Conservation (phyloP, 2,888 invertebrate genomes). For the Linnaemya tessellans region DNA sequence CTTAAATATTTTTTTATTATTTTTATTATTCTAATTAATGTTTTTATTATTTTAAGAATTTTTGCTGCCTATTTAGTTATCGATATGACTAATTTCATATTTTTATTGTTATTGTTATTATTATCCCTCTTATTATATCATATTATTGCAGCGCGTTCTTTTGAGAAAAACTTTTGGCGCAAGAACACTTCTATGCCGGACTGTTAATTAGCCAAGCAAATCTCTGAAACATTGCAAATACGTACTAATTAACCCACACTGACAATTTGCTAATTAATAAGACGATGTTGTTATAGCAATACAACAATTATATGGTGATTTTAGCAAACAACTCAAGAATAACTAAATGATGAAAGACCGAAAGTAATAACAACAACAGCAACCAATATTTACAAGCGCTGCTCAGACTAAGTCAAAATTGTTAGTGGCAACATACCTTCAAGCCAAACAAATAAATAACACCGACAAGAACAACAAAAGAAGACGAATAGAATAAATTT, state of each 20-base stretch:
- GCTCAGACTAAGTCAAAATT: slow-evolving; percentile 7
- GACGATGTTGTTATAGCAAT: slow-evolving; percentile 42
- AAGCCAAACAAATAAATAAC: slow-evolving; percentile 20
- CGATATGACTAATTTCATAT: no score
- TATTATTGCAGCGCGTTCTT: no score
- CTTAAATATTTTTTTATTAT: no score
- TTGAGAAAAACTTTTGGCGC: not conserved
- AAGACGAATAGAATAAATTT: slow-evolving; percentile 14
- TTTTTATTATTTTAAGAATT: no score
- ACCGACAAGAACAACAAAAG: slow-evolving; percentile 24
- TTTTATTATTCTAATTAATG: no score
- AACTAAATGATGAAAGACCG: slow-evolving; percentile 39
- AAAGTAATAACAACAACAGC: slow-evolving; percentile 25
- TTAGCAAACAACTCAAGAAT: slow-evolving; percentile 40
- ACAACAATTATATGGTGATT: slow-evolving; percentile 61
- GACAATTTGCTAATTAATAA: slow-evolving; percentile 1
- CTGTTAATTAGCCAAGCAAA: slow-evolving; percentile 3
- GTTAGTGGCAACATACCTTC: slow-evolving; percentile 19
- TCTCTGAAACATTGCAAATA: not conserved
- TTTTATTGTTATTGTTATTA: no score
- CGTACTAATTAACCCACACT: not conserved
- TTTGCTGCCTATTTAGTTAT: no score
- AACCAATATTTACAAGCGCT: not conserved
- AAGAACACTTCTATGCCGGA: slow-evolving; percentile 3
- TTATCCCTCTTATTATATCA: no score